Base-by-base conservation (phyloP, 2,797 vertebrate species). In the Peromyscus melanophrys region DNA sequence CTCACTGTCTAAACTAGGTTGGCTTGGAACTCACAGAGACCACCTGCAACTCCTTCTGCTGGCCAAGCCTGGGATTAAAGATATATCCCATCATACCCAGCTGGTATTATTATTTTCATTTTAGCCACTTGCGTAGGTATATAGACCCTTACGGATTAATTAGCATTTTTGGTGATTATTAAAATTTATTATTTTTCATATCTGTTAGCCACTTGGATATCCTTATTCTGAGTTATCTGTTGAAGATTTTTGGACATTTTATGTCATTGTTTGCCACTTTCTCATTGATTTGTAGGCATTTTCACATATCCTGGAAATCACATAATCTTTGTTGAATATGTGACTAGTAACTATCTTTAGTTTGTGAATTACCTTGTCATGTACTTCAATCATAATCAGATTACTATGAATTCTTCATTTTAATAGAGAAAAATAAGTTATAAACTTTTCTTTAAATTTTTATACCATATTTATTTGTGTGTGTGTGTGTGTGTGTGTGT, bases 361-460 rank as follows among this genome's bases (percentile, higher is more conserved):
- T 89, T 31, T 89, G 13, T 52, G 7, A 52, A 55, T 37, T 90
- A 27, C 14, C 65, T 89, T 80, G 90, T 77, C 27, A 71, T 43
- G 34, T 29, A 80, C 0, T 0, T 91, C 61, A 63, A 12, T 81
- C 46, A 67, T 80, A 16, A 76, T 82, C 37, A 92, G 69, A 84
- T 83, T 87, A 87, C 16, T 46, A 17, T 84, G 65, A 57, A 0
- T n/a, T 90, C 55, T 94, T 96, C 71, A 90, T 73, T 73, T 90
- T 78, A 85, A 86, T 8, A 82, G 14, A 69, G 7, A 75, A 75
- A 5, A 5, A 73, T 77, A 82, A 86, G 40, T 89, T 89, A 27
- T 59, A 43, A 43, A 17, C 57, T 89, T 91, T 92, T 69, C 9
- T 88, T 65, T 90, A 40, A 59, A 40, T 40, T 81, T 61, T 82